Conservation (phyloP, 2,113 vertebrate species). For the Scomber colias region DNA sequence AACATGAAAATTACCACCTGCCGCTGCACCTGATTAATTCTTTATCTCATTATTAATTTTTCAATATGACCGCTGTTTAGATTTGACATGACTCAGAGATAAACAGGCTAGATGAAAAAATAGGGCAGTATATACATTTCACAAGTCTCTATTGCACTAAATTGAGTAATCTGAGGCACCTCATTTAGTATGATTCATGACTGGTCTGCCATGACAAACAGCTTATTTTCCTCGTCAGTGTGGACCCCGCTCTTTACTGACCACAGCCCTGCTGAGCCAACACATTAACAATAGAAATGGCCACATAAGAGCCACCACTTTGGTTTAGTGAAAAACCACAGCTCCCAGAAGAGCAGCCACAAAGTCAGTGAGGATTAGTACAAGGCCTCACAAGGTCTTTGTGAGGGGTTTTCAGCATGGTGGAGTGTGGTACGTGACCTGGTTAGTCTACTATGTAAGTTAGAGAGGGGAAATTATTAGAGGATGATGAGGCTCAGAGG, state of each 20-base stretch:
- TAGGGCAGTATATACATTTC: too few relatives aligned
- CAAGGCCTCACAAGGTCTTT: constrained; percentile 40
- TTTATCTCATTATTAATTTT: too few relatives aligned
- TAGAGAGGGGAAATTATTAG: constrained; percentile 36
- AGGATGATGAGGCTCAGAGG: neutral
- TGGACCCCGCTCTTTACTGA: constrained; percentile 50
- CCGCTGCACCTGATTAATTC: constrained; percentile 1
- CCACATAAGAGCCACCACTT: constrained; percentile 66
- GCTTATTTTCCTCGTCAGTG: constrained; percentile 40
- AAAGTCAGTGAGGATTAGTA: constrained; percentile 72
- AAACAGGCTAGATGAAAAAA: neutral
- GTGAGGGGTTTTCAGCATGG: constrained; percentile 38
- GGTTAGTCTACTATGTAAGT: constrained; percentile 58
- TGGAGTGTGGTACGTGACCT: constrained; percentile 9
- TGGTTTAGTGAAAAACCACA: constrained; percentile 74
- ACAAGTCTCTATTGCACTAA: neutral
- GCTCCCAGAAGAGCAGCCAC: constrained; percentile 63
- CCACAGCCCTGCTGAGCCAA: constrained; percentile 68
- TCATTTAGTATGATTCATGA: constrained; percentile 58
- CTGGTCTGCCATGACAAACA: constrained; percentile 61
- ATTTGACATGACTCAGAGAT: neutral
- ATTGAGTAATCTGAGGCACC: neutral
- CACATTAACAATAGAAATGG: constrained; percentile 63
- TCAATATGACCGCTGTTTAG: neutral
- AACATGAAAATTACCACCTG: neutral